phyloP scores from a whole-genome alignment of 2,113 vertebrate genomes.

The Eublepharis macularius region DNA sequence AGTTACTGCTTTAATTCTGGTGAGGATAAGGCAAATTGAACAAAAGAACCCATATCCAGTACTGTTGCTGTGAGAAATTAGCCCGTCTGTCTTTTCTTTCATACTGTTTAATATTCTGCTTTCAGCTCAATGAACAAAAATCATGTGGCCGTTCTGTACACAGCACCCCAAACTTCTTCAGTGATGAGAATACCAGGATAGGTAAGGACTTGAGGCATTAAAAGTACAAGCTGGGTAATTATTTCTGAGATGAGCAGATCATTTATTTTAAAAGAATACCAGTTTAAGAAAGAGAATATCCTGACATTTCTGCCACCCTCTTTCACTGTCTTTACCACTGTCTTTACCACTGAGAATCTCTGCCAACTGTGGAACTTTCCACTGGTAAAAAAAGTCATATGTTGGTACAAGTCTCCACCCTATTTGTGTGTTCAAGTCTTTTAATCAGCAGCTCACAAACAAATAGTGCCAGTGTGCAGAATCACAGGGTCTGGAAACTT shows the following conservation, averaged over 20 bases:
- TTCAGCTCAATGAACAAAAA: background rate
- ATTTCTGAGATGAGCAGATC: background rate
- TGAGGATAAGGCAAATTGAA: background rate
- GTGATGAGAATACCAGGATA: background rate
- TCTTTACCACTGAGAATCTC: background rate
- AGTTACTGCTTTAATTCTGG: background rate
- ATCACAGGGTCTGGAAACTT: background rate
- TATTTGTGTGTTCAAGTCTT: background rate
- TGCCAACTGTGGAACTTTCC: background rate
- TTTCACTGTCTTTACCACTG: background rate
- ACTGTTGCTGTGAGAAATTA: background rate
- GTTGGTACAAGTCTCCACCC: background rate
- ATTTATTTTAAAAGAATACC: background rate
- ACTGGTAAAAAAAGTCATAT: too few species aligned
- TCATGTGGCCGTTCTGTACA: background rate
- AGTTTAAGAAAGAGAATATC: background rate
- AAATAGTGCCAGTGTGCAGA: background rate
- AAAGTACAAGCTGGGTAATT: background rate
- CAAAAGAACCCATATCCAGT: background rate
- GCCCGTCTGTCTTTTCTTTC: background rate
- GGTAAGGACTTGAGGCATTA: background rate
- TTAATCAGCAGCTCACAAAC: background rate
- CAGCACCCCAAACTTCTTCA: slow-evolving; percentile 2
- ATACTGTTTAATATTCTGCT: background rate
- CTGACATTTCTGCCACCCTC: too few species aligned